Evolutionary conservation across 2,888 invertebrate species (phyloP).

Genomic region (Apamea sordens): DNA sequence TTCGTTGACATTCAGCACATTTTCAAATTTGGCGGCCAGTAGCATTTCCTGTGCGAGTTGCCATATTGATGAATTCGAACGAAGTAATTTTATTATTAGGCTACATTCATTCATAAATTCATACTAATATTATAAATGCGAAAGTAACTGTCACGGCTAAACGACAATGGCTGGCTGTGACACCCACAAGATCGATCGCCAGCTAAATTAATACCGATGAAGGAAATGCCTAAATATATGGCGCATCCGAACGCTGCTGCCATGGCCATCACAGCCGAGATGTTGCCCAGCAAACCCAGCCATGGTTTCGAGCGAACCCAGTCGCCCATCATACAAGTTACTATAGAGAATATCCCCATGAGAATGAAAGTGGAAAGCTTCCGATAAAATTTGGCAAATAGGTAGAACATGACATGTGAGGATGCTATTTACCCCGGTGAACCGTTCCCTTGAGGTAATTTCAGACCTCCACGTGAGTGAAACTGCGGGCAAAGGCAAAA

Average conservation of each 20-base stretch:
- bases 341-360: no score
- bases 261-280: no score
- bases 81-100: background rate
- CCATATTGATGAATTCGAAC: constrained; percentile 7
- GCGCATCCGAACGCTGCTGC: no score
- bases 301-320: no score
- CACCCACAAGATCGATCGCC: no score
- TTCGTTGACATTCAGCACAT: constrained; percentile 17
- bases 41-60: constrained; percentile 12
- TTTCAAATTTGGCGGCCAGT: constrained; percentile 66
- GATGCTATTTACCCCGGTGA: background rate
- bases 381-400: background rate
- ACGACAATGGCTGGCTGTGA: no score
- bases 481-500: background rate
- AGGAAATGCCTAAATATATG: no score
- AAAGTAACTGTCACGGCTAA: no score
- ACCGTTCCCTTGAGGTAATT: background rate
- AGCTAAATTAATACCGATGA: no score
- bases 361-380: no score
- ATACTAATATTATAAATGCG: background rate
- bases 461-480: background rate
- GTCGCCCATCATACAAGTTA: no score
- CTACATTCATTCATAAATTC: background rate
- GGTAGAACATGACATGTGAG: background rate
- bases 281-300: no score